Conservation (phyloP, 2,888 invertebrate species). For the Phasia obesa region DNA sequence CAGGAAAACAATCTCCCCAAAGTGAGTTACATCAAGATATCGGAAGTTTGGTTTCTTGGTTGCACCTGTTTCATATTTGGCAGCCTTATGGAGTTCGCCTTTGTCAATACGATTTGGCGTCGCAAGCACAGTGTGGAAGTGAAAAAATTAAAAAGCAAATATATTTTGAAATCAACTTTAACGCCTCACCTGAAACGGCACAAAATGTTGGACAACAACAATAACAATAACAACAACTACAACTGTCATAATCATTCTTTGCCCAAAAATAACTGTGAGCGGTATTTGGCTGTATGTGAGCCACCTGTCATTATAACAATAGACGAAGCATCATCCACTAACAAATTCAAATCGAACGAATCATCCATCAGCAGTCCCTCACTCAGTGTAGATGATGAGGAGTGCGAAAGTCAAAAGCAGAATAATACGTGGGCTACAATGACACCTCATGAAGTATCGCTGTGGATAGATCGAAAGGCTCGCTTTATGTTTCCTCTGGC, state of each 20-base stretch:
- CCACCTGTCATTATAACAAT: constrained; percentile 87
- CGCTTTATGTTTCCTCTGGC: constrained; percentile 90
- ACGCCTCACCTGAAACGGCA: constrained; percentile 90
- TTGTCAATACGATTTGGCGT: constrained; percentile 94
- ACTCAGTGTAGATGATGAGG: constrained; percentile 72
- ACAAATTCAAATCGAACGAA: constrained; percentile 61
- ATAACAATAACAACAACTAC: constrained; percentile 78
- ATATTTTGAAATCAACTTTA: constrained; percentile 91
- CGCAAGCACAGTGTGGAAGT: constrained; percentile 85
- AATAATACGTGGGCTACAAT: constrained; percentile 87
- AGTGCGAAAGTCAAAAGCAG: constrained; percentile 79
- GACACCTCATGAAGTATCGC: constrained; percentile 94
- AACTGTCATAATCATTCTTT: constrained; percentile 70
- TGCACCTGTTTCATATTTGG: constrained; percentile 93
- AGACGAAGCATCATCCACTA: constrained; percentile 66
- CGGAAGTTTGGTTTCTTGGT: constrained; percentile 94
- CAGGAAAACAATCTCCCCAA: constrained; percentile 92
- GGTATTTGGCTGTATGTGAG: constrained; percentile 66
- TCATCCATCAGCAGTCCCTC: constrained; percentile 42
- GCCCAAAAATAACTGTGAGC: constrained; percentile 79
- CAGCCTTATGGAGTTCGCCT: constrained; percentile 93
- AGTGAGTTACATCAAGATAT: constrained; percentile 94
- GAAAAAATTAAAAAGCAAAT: constrained; percentile 87
- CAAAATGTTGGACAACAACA: constrained; percentile 85
- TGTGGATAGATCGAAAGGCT: constrained; percentile 91